phyloP scores from a whole-genome alignment of 2,113 vertebrate genomes.

The Columba janthina region DNA sequence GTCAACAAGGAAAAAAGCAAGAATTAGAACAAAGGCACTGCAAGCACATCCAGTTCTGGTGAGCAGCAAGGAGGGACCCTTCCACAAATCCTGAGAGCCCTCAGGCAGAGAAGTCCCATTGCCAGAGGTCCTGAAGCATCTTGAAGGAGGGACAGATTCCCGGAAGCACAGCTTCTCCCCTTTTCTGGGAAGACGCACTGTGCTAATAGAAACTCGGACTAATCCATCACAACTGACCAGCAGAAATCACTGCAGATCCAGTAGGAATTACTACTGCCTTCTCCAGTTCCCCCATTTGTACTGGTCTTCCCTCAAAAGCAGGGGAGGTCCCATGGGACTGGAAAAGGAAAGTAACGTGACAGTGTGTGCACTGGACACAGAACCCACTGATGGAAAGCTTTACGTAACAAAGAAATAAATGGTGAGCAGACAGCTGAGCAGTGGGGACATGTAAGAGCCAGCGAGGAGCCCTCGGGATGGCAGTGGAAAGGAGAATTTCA shows the following conservation, averaged over 20 bases:
- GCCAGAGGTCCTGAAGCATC: not conserved
- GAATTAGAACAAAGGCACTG: not conserved
- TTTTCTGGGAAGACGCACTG: not conserved
- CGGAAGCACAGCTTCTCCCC: not conserved
- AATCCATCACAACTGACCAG: fast-evolving
- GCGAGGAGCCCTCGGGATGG: fast-evolving
- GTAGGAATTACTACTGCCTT: fast-evolving
- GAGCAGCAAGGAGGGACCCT: not conserved
- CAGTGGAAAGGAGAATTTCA: not conserved
- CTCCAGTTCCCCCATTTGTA: not conserved
- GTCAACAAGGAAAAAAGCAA: not conserved
- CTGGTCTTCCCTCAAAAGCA: not conserved
- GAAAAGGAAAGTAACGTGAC: not conserved
- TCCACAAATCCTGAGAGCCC: not conserved
- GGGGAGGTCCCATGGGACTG: not conserved
- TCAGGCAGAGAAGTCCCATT: not conserved
- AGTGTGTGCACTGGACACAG: not conserved
- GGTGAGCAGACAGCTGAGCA: not conserved
- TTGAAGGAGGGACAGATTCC: not conserved
- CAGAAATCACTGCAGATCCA: not conserved
- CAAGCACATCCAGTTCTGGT: not conserved
- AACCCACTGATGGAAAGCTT: not conserved
- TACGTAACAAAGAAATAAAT: not conserved
- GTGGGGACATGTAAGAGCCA: not conserved
- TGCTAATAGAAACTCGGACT: not conserved